A percentile compares a stretch with the other conserved stretches of the same genome.
Evolutionary conservation across 2,888 invertebrate species (phyloP).

Genomic region (Oxytorus armatus): DNA sequence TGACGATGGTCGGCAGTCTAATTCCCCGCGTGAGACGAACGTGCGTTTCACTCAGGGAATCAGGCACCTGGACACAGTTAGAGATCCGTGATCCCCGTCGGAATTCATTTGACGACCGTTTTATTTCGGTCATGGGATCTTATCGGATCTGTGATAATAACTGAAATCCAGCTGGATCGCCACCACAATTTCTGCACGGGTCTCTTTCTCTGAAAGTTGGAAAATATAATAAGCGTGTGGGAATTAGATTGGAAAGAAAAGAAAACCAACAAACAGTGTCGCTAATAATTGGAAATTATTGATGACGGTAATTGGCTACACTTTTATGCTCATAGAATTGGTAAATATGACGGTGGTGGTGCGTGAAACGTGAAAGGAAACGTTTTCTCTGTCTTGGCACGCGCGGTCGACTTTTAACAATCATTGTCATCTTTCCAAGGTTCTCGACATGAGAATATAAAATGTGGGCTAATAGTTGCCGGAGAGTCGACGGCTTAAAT

Average conservation of each 20-base stretch:
- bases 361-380: slow-evolving; percentile 50
- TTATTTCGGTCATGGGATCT: too few relatives aligned
- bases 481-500: slow-evolving; percentile 58
- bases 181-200: too few relatives aligned
- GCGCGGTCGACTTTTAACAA: slow-evolving; percentile 49
- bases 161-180: too few relatives aligned
- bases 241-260: slow-evolving; percentile 1
- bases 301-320: slow-evolving; percentile 20
- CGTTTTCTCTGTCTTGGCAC: slow-evolving; percentile 19
- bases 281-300: slow-evolving; percentile 20
- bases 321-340: slow-evolving; percentile 12
- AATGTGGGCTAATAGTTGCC: slow-evolving; percentile 60
- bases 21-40: too few relatives aligned
- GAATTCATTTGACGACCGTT: too few relatives aligned
- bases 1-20: too few relatives aligned
- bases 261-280: neutral
- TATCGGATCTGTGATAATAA: too few relatives aligned
- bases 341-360: neutral
- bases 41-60: too few relatives aligned
- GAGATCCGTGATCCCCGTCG: too few relatives aligned
- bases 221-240: neutral
- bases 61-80: too few relatives aligned
- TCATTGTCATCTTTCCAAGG: slow-evolving; percentile 50
- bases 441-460: slow-evolving; percentile 41
- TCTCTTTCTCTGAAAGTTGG: neutral